phyloP scores from a whole-genome alignment of 2,888 invertebrate genomes.

The Taphrorychus bicolor region DNA sequence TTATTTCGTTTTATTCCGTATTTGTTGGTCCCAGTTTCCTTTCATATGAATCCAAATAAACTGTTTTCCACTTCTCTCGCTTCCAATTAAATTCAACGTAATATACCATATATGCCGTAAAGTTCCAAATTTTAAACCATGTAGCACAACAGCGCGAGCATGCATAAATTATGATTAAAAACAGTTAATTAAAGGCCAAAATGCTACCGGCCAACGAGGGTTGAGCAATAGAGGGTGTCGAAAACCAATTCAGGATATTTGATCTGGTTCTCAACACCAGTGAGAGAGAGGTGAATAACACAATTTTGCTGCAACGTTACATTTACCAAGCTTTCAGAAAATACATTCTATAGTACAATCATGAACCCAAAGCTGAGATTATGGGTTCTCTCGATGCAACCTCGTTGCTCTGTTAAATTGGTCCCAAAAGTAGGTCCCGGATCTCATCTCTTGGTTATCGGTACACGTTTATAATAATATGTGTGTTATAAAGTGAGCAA shows the following conservation, averaged over 20 bases:
- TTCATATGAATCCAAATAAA: slow-evolving; percentile 9
- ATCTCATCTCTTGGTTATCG: slow-evolving; percentile 29
- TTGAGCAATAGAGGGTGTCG: neutral
- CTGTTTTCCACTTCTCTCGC: slow-evolving; percentile 3
- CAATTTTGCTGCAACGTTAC: no score
- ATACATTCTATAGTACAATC: no score
- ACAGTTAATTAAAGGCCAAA: slow-evolving; percentile 31
- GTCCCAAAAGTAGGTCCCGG: slow-evolving; percentile 38
- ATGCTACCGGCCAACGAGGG: slow-evolving; percentile 5
- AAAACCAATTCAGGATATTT: neutral
- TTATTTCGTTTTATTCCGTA: neutral
- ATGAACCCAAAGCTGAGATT: no score
- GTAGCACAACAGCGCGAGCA: slow-evolving; percentile 21
- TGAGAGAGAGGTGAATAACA: neutral
- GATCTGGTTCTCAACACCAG: neutral
- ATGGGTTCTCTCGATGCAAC: slow-evolving; percentile 1
- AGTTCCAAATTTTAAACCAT: slow-evolving; percentile 22
- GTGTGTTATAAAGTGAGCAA: slow-evolving; percentile 33
- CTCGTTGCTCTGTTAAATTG: slow-evolving; percentile 22
- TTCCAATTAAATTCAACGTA: slow-evolving; percentile 18
- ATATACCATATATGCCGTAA: slow-evolving; percentile 16
- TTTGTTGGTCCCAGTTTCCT: slow-evolving; percentile 9
- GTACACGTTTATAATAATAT: slow-evolving; percentile 33
- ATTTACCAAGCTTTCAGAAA: no score
- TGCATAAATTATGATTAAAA: slow-evolving; percentile 35